phyloP scores from a whole-genome alignment of 2,888 invertebrate genomes.

The Meteorus cinctellus region DNA sequence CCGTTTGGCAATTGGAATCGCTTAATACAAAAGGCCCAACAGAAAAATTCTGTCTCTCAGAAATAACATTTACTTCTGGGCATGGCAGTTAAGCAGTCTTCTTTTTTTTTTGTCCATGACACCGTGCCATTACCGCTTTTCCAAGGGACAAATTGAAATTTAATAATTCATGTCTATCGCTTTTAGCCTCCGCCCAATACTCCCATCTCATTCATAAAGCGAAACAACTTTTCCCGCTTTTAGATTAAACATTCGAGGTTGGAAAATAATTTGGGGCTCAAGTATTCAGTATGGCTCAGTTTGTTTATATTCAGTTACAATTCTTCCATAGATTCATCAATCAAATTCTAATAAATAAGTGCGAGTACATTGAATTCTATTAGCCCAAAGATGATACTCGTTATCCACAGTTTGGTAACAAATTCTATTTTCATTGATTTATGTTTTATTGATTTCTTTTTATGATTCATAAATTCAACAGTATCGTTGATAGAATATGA shows the following conservation, averaged over 20 bases:
- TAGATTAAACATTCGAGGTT: not conserved
- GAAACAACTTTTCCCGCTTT: not conserved
- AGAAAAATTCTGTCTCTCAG: too few relatives aligned
- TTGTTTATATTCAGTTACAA: too few relatives aligned
- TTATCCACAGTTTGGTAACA: too few relatives aligned
- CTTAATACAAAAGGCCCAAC: not conserved
- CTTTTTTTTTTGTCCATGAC: constrained; percentile 17
- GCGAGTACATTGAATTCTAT: too few relatives aligned
- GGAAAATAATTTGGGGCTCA: not conserved
- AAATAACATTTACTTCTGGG: not conserved
- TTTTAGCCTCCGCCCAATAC: constrained; percentile 26
- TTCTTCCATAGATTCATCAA: too few relatives aligned
- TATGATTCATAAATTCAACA: not conserved
- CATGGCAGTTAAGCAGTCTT: not conserved
- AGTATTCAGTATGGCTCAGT: too few relatives aligned
- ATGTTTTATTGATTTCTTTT: too few relatives aligned
- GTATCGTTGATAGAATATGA: not conserved
- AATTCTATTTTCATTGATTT: too few relatives aligned
- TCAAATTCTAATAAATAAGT: too few relatives aligned
- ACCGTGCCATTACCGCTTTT: constrained; percentile 24
- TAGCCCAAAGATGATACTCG: too few relatives aligned
- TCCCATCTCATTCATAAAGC: not conserved
- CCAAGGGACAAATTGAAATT: constrained; percentile 50
- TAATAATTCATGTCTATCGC: constrained; percentile 55
- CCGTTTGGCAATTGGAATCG: constrained; percentile 19